Evolutionary conservation across 2,888 invertebrate genomes (phyloP), one percentile per base, ranked within the genome.

Genomic region (Hydraecia micacea): DNA sequence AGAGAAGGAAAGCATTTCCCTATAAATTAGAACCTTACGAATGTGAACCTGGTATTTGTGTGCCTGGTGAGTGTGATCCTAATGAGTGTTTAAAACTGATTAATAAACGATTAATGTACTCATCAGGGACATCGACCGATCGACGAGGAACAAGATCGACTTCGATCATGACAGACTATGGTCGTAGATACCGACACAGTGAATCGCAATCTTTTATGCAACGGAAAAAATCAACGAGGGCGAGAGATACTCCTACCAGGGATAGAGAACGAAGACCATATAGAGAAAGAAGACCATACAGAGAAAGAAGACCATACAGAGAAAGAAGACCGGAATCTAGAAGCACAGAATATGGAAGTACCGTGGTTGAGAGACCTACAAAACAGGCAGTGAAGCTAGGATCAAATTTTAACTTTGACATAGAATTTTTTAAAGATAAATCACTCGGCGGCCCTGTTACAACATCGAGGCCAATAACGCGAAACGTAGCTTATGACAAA

Each of bases 371-470:
- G 13, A 79, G 72, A 58, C 8, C 74, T n/a, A 76, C 79, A 9
- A 87, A 79, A 77, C 87, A 91, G 77, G 90, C 87, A 18, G 90
- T 92, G 8, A 89, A 89, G n/a, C 82, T 92, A 67, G 89, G 90
- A 49, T 93, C 93, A 32, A 88, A 83, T 55, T 91, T 91, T 75
- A 90, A 89, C 69, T 91, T 93, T 73, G 85, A 90, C 72, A 75
- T 93, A 36, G 91, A 92, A 77, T 92, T 93, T 87, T 87, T 77
- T 75, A 92, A 91, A 88, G 83, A 90, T 69, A 89, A 58, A 76
- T 74, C 75, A 55, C 42, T 39, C 28, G 74, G 75, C 5, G 39
- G 39, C 18, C 28, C 67, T 77, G 55, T 69, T n/a, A 67, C 13
- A 36, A 77, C 18, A 69, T 36, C 75, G 9, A 77, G 52, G 46